These are phyloP conservation scores for Kryptopterus vitreolus DNA, from an alignment of 2,797 vertebrate species.

Conservation along the genomic window DNA sequence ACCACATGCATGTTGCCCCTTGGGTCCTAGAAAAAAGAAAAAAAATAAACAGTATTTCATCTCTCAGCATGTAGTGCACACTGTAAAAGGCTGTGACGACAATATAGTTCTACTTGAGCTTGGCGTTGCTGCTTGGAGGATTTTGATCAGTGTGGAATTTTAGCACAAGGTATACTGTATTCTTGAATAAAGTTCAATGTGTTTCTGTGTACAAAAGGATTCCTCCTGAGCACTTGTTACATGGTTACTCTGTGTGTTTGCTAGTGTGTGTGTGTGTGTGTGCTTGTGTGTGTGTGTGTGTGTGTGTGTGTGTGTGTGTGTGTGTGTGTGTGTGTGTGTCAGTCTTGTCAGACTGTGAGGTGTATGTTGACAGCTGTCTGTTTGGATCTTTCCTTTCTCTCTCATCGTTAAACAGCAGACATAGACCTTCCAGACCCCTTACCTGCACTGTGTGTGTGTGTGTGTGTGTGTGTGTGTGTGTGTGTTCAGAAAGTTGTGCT, in stretches of 20 bases:
- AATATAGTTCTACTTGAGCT: background rate
- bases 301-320: background rate
- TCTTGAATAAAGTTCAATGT: background rate
- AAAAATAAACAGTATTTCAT: background rate
- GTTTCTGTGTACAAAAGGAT: background rate
- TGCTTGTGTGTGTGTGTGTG: no score
- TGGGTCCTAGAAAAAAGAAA: background rate
- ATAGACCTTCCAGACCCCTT: conserved; percentile 14
- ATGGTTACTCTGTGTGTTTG: background rate
- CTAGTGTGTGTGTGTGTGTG: background rate
- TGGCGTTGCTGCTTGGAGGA: background rate
- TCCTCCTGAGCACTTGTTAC: conserved; percentile 8
- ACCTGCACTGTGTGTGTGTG: background rate
- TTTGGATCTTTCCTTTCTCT: conserved; percentile 27
- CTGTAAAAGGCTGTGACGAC: background rate
- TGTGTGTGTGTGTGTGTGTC: conserved; percentile 1
- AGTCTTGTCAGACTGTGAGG: conserved; percentile 10
- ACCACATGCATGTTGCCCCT: conserved; percentile 24
- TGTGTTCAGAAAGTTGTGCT: background rate
- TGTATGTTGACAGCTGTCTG: conserved; percentile 37
- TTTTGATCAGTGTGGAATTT: background rate
- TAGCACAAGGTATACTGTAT: background rate
- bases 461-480: background rate
- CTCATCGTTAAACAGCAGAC: conserved; percentile 27
- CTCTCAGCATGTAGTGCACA: background rate